phyloP scores from a whole-genome alignment of 1,140 invertebrate species.

The Papilio dardanus region DNA sequence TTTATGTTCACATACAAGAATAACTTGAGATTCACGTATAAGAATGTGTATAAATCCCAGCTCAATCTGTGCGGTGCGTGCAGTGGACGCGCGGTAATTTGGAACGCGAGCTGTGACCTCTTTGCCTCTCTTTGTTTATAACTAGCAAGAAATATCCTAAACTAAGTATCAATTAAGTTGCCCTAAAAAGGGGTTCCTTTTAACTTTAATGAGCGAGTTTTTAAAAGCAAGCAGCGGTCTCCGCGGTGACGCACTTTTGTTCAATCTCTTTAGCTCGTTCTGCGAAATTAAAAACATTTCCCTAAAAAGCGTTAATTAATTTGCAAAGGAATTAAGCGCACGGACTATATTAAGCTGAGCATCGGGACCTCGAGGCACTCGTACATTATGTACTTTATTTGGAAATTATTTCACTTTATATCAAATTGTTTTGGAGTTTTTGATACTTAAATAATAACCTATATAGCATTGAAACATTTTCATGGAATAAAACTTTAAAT shows the following conservation, averaged over 20 bases:
- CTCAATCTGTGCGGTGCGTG: not conserved
- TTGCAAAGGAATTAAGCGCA: slow-evolving; percentile 8
- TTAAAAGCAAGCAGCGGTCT: not conserved
- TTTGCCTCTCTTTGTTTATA: not conserved
- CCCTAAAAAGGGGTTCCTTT: not conserved
- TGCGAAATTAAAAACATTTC: slow-evolving; percentile 1
- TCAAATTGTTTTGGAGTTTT: not conserved
- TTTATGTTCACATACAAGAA: not conserved
- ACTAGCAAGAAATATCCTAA: not conserved
- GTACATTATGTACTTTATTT: not conserved
- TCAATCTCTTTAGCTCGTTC: not conserved
- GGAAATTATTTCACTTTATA: not conserved
- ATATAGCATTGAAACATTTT: too few relatives aligned
- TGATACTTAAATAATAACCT: too few relatives aligned
- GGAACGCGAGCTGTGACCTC: not conserved
- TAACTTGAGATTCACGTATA: not conserved
- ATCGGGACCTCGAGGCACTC: not conserved
- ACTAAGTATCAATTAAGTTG: slow-evolving; percentile 8
- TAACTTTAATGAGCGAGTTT: slow-evolving; percentile 7
- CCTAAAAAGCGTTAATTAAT: slow-evolving; percentile 19
- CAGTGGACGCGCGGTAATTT: not conserved
- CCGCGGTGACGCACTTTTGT: not conserved
- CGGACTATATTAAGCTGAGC: not conserved
- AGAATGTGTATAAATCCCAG: not conserved
- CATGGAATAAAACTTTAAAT: too few relatives aligned